Evolutionary conservation across 2,888 invertebrate species (phyloP).

Genomic region (Diarsia rubi): DNA sequence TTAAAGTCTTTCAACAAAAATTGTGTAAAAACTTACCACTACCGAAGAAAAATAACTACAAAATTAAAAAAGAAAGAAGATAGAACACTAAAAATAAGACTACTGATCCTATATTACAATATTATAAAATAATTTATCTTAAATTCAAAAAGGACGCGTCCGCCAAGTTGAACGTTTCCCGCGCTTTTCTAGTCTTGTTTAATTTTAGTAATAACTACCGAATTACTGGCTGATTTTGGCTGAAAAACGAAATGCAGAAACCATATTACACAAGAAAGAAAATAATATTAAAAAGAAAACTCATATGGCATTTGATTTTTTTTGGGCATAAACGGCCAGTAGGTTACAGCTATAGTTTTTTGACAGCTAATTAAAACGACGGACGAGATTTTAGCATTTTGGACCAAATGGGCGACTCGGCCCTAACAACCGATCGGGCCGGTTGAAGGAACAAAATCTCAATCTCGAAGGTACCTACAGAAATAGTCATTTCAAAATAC

Average conservation of each 20-base stretch:
- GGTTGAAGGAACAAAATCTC: neutral
- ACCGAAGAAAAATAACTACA: no score
- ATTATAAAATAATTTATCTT: no score
- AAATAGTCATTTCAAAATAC: neutral
- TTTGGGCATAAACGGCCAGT: neutral
- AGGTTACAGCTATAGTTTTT: no score
- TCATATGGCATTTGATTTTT: neutral
- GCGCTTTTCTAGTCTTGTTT: no score
- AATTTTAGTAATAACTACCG: neutral
- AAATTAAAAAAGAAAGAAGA: no score
- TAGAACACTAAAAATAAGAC: no score
- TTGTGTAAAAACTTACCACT: no score
- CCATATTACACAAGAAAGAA: neutral
- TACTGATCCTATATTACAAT: no score
- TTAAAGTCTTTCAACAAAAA: no score
- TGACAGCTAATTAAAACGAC: neutral
- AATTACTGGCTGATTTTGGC: neutral
- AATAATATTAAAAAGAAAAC: conserved; percentile 8
- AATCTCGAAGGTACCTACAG: neutral
- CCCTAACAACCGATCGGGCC: neutral
- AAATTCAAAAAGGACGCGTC: no score
- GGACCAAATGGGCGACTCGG: neutral
- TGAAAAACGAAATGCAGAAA: neutral
- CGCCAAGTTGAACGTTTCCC: no score
- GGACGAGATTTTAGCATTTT: neutral